Evolutionary conservation across 2,888 invertebrate species (phyloP).

Genomic region (Leptinotarsa haldemani): DNA sequence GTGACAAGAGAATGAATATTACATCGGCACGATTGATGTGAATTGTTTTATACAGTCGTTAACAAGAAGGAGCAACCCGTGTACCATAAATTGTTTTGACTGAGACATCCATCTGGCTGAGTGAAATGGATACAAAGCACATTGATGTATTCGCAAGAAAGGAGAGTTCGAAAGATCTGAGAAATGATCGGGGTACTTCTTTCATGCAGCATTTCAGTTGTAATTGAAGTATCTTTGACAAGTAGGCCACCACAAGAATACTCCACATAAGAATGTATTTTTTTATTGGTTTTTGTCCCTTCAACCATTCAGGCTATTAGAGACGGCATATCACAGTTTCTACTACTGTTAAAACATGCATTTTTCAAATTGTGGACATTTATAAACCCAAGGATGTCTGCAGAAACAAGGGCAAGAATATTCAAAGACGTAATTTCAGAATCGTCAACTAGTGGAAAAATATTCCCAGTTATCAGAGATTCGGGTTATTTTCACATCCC

Average conservation of each 20-base stretch:
- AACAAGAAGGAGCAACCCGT: background rate
- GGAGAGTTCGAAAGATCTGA: too few relatives aligned
- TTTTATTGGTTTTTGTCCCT: too few relatives aligned
- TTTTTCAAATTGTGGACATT: too few relatives aligned
- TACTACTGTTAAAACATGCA: too few relatives aligned
- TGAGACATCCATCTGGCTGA: background rate
- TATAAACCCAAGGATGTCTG: too few relatives aligned
- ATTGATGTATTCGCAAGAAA: background rate
- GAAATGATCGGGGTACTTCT: too few relatives aligned
- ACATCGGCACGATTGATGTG: background rate
- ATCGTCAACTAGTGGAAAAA: background rate
- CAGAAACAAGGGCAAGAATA: background rate
- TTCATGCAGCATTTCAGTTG: too few relatives aligned
- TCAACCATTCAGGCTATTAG: too few relatives aligned
- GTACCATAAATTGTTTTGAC: background rate
- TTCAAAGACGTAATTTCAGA: background rate
- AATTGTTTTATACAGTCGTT: background rate
- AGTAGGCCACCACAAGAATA: too few relatives aligned
- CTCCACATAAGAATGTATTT: too few relatives aligned
- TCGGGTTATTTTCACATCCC: background rate
- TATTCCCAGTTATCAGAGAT: background rate
- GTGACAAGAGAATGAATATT: conserved; percentile 14
- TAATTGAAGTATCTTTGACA: too few relatives aligned
- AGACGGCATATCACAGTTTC: too few relatives aligned
- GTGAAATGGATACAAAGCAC: background rate